Conservation (phyloP, 1,140 invertebrate species). For the Lithobius niger region DNA sequence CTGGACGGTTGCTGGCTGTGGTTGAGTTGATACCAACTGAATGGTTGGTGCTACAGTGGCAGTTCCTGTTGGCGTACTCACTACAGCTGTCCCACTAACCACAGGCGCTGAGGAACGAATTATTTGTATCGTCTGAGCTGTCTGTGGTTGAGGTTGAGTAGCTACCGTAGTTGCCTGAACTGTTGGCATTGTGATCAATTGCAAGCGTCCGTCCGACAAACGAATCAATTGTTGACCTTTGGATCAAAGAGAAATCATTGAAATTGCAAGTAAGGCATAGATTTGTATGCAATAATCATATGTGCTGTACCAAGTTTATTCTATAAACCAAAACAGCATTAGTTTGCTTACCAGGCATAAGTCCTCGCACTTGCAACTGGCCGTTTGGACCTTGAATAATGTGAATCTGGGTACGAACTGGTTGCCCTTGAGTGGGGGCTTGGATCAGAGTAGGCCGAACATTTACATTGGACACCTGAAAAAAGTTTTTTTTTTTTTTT, state of each 20-base stretch:
- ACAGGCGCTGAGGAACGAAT: conserved; percentile 15
- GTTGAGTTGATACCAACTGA: conserved; percentile 18
- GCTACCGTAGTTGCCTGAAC: conserved; percentile 27
- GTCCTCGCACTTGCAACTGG: conserved; percentile 76
- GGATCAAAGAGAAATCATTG: conserved; percentile 11
- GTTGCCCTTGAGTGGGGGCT: conserved; percentile 37
- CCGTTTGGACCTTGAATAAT: conserved; percentile 79
- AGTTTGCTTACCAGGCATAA: conserved; percentile 49
- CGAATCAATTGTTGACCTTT: conserved; percentile 78
- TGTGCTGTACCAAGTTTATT: too few species aligned
- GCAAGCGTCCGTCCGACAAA: conserved; percentile 82
- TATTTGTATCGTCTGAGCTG: conserved; percentile 13
- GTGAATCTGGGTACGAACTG: conserved; percentile 50
- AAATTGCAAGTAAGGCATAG: neutral
- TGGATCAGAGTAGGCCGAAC: conserved; percentile 17
- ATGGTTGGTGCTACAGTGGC: conserved; percentile 16
- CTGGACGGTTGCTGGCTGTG: conserved; percentile 13
- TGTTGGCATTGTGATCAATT: conserved; percentile 53
- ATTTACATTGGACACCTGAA: conserved; percentile 10
- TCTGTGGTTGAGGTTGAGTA: conserved; percentile 12
- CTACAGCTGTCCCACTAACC: conserved; percentile 9
- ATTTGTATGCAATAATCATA: too few species aligned
- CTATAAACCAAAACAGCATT: neutral
- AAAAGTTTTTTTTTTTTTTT: too few species aligned
- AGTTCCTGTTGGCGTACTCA: conserved; percentile 6